Evolutionary conservation across 1,140 invertebrate species (phyloP).

Genomic region (Musca domestica): DNA sequence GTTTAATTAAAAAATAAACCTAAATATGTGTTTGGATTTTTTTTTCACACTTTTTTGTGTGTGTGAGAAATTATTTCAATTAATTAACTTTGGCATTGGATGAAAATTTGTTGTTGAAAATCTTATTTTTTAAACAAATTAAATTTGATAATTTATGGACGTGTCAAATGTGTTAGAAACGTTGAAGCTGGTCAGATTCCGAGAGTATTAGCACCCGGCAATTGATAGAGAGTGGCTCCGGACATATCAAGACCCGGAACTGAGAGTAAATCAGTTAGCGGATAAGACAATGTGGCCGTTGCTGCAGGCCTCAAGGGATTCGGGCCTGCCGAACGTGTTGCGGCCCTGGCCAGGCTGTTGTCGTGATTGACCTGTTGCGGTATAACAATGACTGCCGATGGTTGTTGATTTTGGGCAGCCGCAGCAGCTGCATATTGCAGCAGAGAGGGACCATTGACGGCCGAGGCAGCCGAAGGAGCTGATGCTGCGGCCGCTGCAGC

Average conservation of each 20-base stretch:
- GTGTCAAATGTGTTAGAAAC: slow-evolving; percentile 58
- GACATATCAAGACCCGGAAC: slow-evolving; percentile 65
- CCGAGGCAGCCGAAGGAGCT: slow-evolving; percentile 45
- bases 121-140: not conserved
- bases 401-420: slow-evolving; percentile 36
- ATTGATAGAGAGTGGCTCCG: slow-evolving; percentile 60
- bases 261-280: slow-evolving; percentile 67
- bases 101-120: no score
- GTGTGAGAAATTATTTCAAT: no score
- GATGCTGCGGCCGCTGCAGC: slow-evolving; percentile 49
- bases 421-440: slow-evolving; percentile 49
- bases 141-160: slow-evolving; percentile 51
- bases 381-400: slow-evolving; percentile 46
- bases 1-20: not conserved
- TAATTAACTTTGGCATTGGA: no score
- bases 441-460: slow-evolving; percentile 34
- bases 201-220: slow-evolving; percentile 57
- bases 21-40: not conserved
- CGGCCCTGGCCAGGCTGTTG: slow-evolving; percentile 46
- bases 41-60: not conserved
- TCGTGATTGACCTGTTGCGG: slow-evolving; percentile 48
- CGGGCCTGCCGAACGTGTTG: slow-evolving; percentile 45
- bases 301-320: slow-evolving; percentile 31
- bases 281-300: slow-evolving; percentile 56
- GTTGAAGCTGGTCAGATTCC: slow-evolving; percentile 66